Evolutionary conservation across 2,797 vertebrate species (phyloP), one percentile per base, ranked within the genome.

Genomic region (Syngnathus acus): DNA sequence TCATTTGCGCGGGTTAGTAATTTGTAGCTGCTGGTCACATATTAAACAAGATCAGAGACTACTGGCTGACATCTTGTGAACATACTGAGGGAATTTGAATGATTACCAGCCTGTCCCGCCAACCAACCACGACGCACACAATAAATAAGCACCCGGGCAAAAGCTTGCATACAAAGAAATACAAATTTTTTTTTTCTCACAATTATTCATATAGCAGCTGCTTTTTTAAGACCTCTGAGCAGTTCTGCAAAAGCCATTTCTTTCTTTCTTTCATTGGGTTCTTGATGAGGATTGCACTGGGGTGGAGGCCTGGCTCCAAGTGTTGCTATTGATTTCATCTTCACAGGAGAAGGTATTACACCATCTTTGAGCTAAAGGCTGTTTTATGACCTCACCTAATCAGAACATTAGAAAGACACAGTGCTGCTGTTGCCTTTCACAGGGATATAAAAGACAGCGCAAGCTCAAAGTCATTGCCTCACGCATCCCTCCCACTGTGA

Each of bases 11-110:
- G 78, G 86, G 88, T 87, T 84, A 76, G 82, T 90, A 87, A 90
- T 89, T 90, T 88, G 82, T 88, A 89, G 89, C 89, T 90, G 82
- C 88, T 89, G 88, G 87, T 91, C 87, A 88, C 81, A 87, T 86
- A 89, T 91, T 89, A 89, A 89, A 91, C 85, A 87, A 89, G 88
- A 90, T 89, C 89, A 91, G 86, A 90, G 88, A 83, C 86, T 75
- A 80, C 82, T 83, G 84, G 78, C 85, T 88, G 85, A 87, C 85
- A 89, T 87, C 82, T 86, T 84, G 82, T 83, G 85, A 86, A 81
- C 78, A 80, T 76, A 88, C 83, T 82, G 82, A 73, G 88, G 84
- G 88, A 91, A 91, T 88, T 91, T 82, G 84, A 87, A 89, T 86
- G 86, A 90, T 88, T 88, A 87, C 82, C 83, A 82, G 78, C 70